Evolutionary conservation across 2,797 vertebrate genomes (phyloP), one percentile per base, ranked within the genome.

Genomic region (Poliocrania exsul): DNA sequence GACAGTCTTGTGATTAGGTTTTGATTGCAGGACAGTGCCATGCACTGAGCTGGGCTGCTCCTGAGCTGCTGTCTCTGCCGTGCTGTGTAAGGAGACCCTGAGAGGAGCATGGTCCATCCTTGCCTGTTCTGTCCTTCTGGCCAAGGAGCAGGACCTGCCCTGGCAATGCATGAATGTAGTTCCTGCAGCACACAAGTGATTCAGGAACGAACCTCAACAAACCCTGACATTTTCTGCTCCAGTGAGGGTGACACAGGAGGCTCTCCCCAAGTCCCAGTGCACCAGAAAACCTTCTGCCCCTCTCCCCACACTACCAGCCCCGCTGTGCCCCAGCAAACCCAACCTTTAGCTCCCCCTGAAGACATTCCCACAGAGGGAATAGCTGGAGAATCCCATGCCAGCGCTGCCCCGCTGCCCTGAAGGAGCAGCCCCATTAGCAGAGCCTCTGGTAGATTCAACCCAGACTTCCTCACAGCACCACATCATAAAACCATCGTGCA

Each of bases 401-500:
- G 75, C 28, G 0, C 54, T 19, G 18, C 35, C 64, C 69, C 42
- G 26, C 4, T 91, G 53, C 71, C 88, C 7, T 28, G 50, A 86
- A 96, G 93, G 86, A 97, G 81, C 56, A 29, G 11, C 78, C 84
- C 95, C 60, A 71, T 86, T 49, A 93, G 69, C 81, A 93, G 56
- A 71, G 80, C 73, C 85, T 87, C 96, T 61, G 50, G 35, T 88
- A 53, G 79, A 88, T 73, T 94, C 93, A 96, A 90, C 87, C 92
- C 96, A 96, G 94, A 92, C 93, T 97, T 95, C 97, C 93, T 90
- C 95, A 91, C 24, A 23, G 95, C 51, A 96, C 97, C 96, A 96
- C 95, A 92, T 97, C 97, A 96, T 95, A 96, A 97, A 98, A 93
- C 93, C 96, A 95, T 95, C 21, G 5, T 47, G 92, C 96, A 95